Evolutionary conservation across 2,113 vertebrate species (phyloP), one percentile per base, ranked within the genome.

Genomic region (Zosterops japonicus): DNA sequence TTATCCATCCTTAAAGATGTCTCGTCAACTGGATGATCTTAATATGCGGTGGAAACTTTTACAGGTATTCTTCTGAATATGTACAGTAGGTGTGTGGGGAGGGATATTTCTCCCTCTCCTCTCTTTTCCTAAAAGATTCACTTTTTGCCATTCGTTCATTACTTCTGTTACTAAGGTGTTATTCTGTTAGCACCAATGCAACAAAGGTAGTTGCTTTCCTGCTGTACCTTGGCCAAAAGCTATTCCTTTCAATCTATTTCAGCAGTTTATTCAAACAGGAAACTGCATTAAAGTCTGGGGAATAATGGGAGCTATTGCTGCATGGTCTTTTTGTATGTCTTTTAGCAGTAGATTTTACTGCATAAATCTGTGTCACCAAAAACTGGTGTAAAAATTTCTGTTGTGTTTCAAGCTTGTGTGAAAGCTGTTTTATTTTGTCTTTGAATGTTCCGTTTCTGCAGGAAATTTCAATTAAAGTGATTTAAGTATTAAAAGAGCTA

Each of bases 41-140:
- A 99, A 99, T 95, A 99, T 99, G 98, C 98, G 99, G 33, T 99
- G 99, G 99, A 99, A 99, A 72, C 98, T 99, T 63, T 95, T 99
- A 11, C 99, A 99, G 99, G 99, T 99, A 97, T 82, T 64, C 14
- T 91, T 78, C 49, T 76, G 80, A 82, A 68, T 67, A 22, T 24
- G 15, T 42, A 8, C 35, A 74, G 35, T 56, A 33, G 23, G 14
- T 20, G 17, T 24, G 35, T 13, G 19, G 9, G 13, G 10, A 56
- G 10, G 35, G 41, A 22, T 71, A 17, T 31, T 56, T 87, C n/a
- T 70, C 36, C 33, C 12, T 52, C 7, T 36, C 22, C 60, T n/a
- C 25, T 83, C 11, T 59, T 52, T 36, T 33, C 44, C 53, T 76
- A 20, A 50, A 42, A 64, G 42, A 28, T 49, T 29, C 4, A 1